Evolutionary conservation across 2,113 vertebrate species (phyloP), one percentile per base, ranked within the genome.

Genomic region (Caranx ignobilis): DNA sequence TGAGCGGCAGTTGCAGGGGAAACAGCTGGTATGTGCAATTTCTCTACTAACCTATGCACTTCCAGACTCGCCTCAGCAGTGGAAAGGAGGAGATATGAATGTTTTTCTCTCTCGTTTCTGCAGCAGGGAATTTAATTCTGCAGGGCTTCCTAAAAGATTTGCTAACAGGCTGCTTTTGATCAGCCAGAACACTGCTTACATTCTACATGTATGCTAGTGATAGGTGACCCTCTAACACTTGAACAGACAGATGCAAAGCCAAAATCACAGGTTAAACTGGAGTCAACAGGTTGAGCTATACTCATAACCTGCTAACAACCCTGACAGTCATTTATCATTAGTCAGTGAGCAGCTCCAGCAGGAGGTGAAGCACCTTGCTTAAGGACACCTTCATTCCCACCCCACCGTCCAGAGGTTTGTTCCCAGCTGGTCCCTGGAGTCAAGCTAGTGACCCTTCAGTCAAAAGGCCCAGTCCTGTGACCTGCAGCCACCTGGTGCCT

Each of bases 1-100:
- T 77, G 68, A 50, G 57, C 31, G 55, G 26, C 59, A 47, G 43
- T 74, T 18, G 2, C 57, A 56, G 75, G 52, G 50, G 65, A 65
- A 88, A 79, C 91, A 93, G 90, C 88, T 94, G 92, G 72, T 87
- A 59, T 84, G 57, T 82, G 55, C 65, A 81, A 35, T 77, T 60
- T 18, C 67, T 89, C 41, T 19, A 31, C 78, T 64, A 63, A 82
- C 82, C 77, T 82, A 77, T 77, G 74, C 52, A 64, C 73, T 70
- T 79, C 75, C 75, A 48, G 31, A 62, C 59, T 73, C 71, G 52
- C 26, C 41, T 79, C 59, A 85, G 73, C 74, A 71, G 32, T 67
- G 47, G 75, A 66, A 81, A 37, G 37, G 37, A 71, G 12, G 16
- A n/a, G 11, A 61, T 19, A 34, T 70, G 2, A 69, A 19, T 34